Base-by-base conservation (phyloP, 2,888 invertebrate genomes). In the Trissonchulus latispiculum region DNA sequence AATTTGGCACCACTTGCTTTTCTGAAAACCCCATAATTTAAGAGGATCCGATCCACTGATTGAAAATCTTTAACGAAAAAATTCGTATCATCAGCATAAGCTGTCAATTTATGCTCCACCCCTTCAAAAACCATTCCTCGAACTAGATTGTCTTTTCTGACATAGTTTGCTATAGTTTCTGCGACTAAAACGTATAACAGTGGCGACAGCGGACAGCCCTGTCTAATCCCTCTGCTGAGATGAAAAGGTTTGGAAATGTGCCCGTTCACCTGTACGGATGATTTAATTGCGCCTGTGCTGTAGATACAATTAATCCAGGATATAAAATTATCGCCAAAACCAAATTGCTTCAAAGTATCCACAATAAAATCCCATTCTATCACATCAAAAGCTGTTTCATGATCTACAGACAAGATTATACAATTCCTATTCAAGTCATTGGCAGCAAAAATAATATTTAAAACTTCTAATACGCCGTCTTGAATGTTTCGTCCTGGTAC, bases 181-280 rank as follows among this genome's bases (percentile, higher is more conserved):
- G 2, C 36, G 15, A 23, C 32, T n/a, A 68, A 36, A n/a, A 68
- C 69, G n/a, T 33, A 68, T 8, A 70, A 36, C 29, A 70, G 32
- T 70, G 71, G 59, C 28, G 71, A 70, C 31, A 70, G n/a, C 2
- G 71, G 71, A 29, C 71, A 70, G 31, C 71, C 71, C 35, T 70
- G 71, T 70, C 71, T 32, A 35, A 70, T 70, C 8, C 48, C 71
- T 59, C 59, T 62, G 2, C 28, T 59, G 2, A 59, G 28, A 3
- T 36, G 8, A 31, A 59, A 8, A 15, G 61, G 35, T 15, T 15
- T 2, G 2, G 71, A 70, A 8, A 70, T 8, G 31, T 48, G 8
- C 2, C 71, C 71, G 61, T 70, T 70, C 35, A 70, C 71, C 35
- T 64, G 61, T 15, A 70, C 71, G 2, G 48, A 48, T 2, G 64